Evolutionary conservation across 2,797 vertebrate species (phyloP).

Genomic region (Acanthiza pusilla): DNA sequence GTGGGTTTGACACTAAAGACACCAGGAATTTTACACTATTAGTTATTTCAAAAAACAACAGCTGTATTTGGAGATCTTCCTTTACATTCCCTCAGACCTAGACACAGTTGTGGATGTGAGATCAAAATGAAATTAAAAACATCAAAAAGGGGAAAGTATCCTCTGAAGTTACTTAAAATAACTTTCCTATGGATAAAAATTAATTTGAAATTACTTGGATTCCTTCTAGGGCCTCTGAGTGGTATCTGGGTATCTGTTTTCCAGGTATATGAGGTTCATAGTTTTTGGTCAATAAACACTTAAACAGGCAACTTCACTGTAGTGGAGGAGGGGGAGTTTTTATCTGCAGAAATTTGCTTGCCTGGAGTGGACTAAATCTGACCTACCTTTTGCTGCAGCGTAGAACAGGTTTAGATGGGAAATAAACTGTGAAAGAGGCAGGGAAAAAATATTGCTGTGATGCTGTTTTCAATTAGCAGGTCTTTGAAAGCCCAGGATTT

Average conservation of each 20-base stretch:
- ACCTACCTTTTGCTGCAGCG: neutral
- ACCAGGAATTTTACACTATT: neutral
- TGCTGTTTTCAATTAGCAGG: neutral
- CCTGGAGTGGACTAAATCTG: neutral
- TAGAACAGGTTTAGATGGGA: neutral
- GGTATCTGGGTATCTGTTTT: neutral
- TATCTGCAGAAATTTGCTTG: neutral
- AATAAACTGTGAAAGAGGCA: neutral
- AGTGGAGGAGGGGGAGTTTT: neutral
- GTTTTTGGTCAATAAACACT: neutral
- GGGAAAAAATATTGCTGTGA: neutral
- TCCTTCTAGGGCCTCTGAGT: neutral
- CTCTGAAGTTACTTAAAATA: neutral
- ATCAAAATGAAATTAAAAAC: neutral
- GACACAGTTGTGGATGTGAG: neutral
- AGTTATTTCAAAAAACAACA: neutral
- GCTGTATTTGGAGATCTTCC: neutral
- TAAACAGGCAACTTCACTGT: neutral
- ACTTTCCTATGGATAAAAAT: neutral
- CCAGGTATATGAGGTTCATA: neutral
- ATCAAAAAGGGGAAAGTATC: neutral
- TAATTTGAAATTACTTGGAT: neutral
- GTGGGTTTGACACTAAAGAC: neutral
- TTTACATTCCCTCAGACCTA: neutral
- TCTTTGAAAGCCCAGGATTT: neutral